phyloP scores from a whole-genome alignment of 1,140 invertebrate genomes.

The Calliphora vicina region DNA sequence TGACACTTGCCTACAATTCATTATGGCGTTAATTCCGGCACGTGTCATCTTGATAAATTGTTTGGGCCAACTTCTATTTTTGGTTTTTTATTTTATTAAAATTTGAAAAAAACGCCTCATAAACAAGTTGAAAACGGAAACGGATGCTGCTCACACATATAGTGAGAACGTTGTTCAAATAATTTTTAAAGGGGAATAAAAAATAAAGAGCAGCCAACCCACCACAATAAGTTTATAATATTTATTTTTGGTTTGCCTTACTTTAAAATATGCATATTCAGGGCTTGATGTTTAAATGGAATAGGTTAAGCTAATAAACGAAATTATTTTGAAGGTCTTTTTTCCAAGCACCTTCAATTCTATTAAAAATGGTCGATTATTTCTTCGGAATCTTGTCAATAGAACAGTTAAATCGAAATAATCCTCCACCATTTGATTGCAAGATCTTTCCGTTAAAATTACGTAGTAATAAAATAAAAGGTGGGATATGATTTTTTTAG shows the following conservation, averaged over 20 bases:
- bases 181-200: neutral
- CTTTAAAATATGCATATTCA: no score
- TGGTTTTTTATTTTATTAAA: neutral
- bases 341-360: no score
- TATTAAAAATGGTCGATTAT: no score
- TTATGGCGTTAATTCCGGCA: constrained; percentile 42
- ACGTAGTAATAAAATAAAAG: no score
- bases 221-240: neutral
- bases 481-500: no score
- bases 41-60: constrained; percentile 44
- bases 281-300: no score
- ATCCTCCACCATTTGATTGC: no score
- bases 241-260: neutral
- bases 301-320: no score
- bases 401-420: no score
- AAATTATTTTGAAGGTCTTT: no score
- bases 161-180: neutral
- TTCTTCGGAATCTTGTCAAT: no score
- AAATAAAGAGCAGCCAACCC: neutral
- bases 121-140: constrained; percentile 26
- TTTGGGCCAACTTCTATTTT: neutral
- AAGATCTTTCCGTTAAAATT: no score
- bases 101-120: neutral
- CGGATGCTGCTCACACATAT: constrained; percentile 29
- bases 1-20: constrained; percentile 40